Evolutionary conservation across 2,113 vertebrate genomes (phyloP).

Genomic region (Dromas ardeola): DNA sequence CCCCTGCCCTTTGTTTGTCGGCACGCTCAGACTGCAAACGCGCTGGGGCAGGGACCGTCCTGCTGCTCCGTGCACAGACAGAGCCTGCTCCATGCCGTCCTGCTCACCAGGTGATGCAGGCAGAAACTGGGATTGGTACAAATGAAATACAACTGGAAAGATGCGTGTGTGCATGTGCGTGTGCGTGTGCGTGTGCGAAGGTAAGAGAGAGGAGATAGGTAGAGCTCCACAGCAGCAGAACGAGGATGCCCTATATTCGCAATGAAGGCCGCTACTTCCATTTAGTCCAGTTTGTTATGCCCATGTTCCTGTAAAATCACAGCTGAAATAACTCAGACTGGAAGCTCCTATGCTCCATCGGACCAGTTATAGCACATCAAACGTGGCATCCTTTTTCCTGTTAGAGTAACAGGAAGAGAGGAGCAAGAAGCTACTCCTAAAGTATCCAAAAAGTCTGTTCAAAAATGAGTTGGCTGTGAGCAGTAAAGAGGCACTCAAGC

Average conservation of each 20-base stretch:
- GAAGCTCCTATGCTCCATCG: background rate
- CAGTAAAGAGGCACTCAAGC: background rate
- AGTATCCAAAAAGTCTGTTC: background rate
- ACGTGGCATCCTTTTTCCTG: background rate
- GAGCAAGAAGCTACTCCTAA: background rate
- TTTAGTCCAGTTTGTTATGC: background rate
- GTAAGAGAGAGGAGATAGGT: background rate
- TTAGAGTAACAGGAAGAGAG: background rate
- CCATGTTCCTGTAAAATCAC: background rate
- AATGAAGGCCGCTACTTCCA: background rate
- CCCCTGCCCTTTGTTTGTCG: background rate
- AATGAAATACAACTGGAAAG: background rate
- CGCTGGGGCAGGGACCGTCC: rapidly evolving
- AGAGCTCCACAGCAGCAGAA: background rate
- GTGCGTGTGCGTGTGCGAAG: rapidly evolving
- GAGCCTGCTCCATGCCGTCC: rapidly evolving
- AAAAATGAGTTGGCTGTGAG: background rate
- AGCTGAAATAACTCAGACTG: background rate
- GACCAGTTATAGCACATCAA: background rate
- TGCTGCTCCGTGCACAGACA: background rate
- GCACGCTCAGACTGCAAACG: rapidly evolving
- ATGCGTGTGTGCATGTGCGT: rapidly evolving
- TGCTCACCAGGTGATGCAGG: background rate
- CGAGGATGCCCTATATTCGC: background rate
- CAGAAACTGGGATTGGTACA: background rate